A percentile compares a stretch with the other conserved stretches of the same genome.
phyloP scores from a whole-genome alignment of 2,797 vertebrate species.

The Oreochromis grahami region DNA sequence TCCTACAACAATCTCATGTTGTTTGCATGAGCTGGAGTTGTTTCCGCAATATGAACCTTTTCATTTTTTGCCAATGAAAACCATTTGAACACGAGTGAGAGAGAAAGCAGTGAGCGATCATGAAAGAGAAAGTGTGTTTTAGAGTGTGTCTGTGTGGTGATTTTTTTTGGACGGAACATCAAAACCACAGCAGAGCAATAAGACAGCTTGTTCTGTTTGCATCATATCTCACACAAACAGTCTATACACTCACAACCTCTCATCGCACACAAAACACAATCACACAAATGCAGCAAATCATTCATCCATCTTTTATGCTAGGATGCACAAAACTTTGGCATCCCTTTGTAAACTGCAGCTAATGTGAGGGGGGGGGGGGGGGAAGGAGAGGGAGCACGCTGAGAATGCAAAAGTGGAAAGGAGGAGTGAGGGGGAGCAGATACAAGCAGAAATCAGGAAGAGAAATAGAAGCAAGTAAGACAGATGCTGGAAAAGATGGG shows the following conservation, averaged over 20 bases:
- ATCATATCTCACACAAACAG: constrained; percentile 58
- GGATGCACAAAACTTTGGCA: constrained; percentile 49
- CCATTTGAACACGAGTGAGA: constrained; percentile 58
- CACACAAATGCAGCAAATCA: constrained; percentile 56
- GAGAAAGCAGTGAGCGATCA: constrained; percentile 29
- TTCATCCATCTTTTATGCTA: constrained; percentile 61
- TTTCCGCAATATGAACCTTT: constrained; percentile 56
- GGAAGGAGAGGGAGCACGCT: not conserved
- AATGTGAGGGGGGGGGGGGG: constrained; percentile 36
- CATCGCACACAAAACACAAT: constrained; percentile 22
- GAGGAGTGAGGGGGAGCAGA: constrained; percentile 3
- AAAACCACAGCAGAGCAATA: constrained; percentile 60
- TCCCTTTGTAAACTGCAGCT: constrained; percentile 49
- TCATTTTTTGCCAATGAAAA: constrained; percentile 65
- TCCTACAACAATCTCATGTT: constrained; percentile 57
- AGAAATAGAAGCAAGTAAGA: not conserved
- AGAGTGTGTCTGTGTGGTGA: constrained; percentile 41
- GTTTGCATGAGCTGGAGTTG: constrained; percentile 68
- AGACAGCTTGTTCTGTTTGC: constrained; percentile 69
- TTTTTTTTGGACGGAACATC: constrained; percentile 65
- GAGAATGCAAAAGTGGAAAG: constrained; percentile 22
- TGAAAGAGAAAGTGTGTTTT: constrained; percentile 45
- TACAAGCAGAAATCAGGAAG: not conserved
- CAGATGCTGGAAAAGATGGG: not conserved
- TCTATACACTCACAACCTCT: constrained; percentile 27